These are phyloP conservation scores for Sialis lutaria DNA, from an alignment of 2,888 invertebrate species.

Conservation along the genomic window DNA sequence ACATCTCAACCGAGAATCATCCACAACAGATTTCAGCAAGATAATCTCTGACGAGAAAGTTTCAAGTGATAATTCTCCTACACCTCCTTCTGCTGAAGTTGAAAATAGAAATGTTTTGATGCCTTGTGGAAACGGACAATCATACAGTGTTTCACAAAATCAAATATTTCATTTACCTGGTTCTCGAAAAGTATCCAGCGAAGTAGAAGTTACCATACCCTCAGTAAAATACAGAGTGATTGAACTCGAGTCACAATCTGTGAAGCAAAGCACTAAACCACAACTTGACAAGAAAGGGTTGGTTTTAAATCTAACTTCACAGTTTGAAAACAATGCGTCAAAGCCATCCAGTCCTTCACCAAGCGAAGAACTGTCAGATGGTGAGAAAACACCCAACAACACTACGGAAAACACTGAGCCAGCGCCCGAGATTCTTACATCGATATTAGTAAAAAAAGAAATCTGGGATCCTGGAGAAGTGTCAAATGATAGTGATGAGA, in stretches of 20 bases:
- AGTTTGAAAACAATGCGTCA: slow-evolving; percentile 30
- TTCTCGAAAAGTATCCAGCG: slow-evolving; percentile 16
- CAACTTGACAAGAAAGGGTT: slow-evolving; percentile 20
- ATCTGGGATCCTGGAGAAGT: slow-evolving; percentile 51
- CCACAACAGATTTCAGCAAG: slow-evolving; percentile 12
- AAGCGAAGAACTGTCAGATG: slow-evolving; percentile 11
- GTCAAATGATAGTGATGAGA: slow-evolving; percentile 9
- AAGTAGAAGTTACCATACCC: slow-evolving; percentile 21
- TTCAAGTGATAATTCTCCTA: slow-evolving; percentile 3
- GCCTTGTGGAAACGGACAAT: slow-evolving; percentile 71
- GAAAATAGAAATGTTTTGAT: slow-evolving; percentile 58
- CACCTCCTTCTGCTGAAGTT: slow-evolving; percentile 3
- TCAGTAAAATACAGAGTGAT: slow-evolving; percentile 55
- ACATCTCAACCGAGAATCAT: slow-evolving; percentile 30
- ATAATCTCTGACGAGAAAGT: background rate
- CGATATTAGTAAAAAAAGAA: slow-evolving; percentile 33
- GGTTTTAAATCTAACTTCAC: slow-evolving; percentile 35
- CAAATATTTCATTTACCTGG: slow-evolving; percentile 66
- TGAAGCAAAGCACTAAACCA: slow-evolving; percentile 1
- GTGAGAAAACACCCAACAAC: slow-evolving; percentile 9
- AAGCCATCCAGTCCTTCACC: slow-evolving; percentile 22
- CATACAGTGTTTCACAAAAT: slow-evolving; percentile 81
- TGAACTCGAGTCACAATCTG: slow-evolving; percentile 39
- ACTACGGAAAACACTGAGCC: slow-evolving; percentile 10
- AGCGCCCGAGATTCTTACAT: slow-evolving; percentile 17